A percentile compares a stretch with the other conserved stretches of the same genome.
Conservation (phyloP, 2,113 vertebrate species). For the Cariama cristata region DNA sequence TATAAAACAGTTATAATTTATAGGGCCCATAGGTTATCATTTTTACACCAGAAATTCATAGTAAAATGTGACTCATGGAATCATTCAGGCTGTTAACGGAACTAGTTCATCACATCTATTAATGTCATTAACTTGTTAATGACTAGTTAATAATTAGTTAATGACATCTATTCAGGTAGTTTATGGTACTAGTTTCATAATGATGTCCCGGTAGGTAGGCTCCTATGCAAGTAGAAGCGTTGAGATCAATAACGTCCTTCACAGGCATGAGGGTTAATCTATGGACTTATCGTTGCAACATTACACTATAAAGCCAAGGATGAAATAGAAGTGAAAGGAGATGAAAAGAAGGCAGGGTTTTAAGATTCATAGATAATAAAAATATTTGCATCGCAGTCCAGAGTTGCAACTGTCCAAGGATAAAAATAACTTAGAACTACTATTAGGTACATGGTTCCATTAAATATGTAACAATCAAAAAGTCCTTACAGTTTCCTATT, state of each 20-base stretch:
- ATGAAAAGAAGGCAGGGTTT: background rate
- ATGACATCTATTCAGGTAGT: background rate
- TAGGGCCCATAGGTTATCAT: background rate
- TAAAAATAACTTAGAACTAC: background rate
- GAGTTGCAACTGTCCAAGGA: background rate
- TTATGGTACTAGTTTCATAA: background rate
- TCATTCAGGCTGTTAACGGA: background rate
- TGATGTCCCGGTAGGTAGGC: background rate
- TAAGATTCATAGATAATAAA: background rate
- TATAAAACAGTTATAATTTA: conserved; percentile 36
- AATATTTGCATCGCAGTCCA: background rate
- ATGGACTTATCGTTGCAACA: background rate
- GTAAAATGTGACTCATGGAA: background rate
- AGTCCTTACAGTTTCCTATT: background rate
- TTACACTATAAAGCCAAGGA: background rate
- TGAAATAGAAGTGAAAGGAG: background rate
- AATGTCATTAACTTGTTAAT: conserved; percentile 22
- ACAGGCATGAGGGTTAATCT: background rate
- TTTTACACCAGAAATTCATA: background rate
- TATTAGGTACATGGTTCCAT: background rate
- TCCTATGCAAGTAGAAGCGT: background rate
- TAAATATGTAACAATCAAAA: background rate
- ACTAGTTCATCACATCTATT: conserved; percentile 10
- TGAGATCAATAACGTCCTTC: background rate
- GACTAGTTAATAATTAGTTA: conserved; percentile 29